Evolutionary conservation across 2,888 invertebrate species (phyloP).

Genomic region (Siphlonurus alternatus): DNA sequence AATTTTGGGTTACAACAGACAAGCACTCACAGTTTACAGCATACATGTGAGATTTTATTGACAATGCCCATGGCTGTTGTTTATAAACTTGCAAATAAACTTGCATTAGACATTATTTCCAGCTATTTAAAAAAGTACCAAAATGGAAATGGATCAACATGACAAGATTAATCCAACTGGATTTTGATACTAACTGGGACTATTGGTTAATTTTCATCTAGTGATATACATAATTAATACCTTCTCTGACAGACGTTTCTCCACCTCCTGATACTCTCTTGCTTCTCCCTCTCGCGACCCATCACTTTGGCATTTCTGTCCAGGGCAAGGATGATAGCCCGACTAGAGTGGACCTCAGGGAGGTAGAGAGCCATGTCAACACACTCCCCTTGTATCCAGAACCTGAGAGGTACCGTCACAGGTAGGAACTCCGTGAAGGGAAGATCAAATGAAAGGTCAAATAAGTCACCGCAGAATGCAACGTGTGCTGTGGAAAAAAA

Average conservation of each 20-base stretch:
- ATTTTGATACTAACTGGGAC: no score
- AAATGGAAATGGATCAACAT: no score
- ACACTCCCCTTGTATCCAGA: conserved; percentile 91
- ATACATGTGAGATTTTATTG: no score
- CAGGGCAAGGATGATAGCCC: conserved; percentile 63
- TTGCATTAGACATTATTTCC: no score
- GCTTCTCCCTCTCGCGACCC: conserved; percentile 46
- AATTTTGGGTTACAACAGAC: no score
- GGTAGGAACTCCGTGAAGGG: conserved; percentile 92
- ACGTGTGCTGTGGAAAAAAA: conserved; percentile 41
- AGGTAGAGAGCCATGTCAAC: conserved; percentile 78
- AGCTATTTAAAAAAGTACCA: no score
- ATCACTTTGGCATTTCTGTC: conserved; percentile 77
- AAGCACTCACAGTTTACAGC: no score
- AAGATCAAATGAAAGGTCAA: conserved; percentile 84
- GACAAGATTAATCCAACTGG: no score
- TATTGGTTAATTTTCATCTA: no score
- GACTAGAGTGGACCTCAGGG: conserved; percentile 81
- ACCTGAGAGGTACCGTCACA: conserved; percentile 68
- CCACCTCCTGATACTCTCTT: conserved; percentile 48
- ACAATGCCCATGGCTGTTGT: no score
- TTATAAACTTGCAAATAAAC: no score
- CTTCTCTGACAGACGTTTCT: conserved; percentile 56
- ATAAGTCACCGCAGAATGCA: conserved; percentile 83
- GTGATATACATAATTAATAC: no score